Evolutionary conservation across 2,888 invertebrate genomes (phyloP).

Genomic region (Luffia ferchaultella): DNA sequence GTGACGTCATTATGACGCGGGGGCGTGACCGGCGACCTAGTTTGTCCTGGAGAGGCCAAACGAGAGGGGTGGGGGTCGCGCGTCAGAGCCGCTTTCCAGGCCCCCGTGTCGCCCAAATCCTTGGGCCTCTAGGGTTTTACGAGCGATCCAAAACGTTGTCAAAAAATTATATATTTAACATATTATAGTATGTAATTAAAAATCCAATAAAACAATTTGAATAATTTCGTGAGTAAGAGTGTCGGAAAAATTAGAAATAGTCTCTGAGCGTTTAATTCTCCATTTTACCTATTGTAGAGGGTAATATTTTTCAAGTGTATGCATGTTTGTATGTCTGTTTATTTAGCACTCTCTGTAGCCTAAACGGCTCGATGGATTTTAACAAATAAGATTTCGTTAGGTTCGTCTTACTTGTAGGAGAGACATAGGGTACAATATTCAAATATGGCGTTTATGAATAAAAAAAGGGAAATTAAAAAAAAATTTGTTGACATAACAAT

Average conservation of each 20-base stretch:
- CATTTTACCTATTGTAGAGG: too few species aligned
- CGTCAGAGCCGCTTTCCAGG: not conserved
- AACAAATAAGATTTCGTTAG: too few species aligned
- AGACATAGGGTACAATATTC: too few species aligned
- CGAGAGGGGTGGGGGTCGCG: not conserved
- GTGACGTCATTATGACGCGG: constrained; percentile 20
- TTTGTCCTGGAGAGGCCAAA: not conserved
- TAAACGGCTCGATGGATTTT: too few species aligned
- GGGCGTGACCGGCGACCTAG: constrained; percentile 5
- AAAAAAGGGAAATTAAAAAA: too few species aligned
- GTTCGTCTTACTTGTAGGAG: too few species aligned
- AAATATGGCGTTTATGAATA: too few species aligned
- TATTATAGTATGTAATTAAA: not conserved
- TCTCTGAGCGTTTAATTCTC: not conserved
- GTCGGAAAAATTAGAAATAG: not conserved
- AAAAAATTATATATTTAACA: not conserved
- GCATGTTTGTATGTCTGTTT: too few species aligned
- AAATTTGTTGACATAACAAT: too few species aligned
- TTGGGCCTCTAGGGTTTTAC: not conserved
- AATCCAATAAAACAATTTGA: not conserved
- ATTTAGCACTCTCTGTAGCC: too few species aligned
- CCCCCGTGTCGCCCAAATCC: not conserved
- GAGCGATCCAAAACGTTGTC: not conserved
- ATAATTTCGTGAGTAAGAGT: not conserved
- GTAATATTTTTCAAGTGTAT: too few species aligned